Evolutionary conservation across 2,797 vertebrate genomes (phyloP).

Genomic region (Myripristis jacobus): DNA sequence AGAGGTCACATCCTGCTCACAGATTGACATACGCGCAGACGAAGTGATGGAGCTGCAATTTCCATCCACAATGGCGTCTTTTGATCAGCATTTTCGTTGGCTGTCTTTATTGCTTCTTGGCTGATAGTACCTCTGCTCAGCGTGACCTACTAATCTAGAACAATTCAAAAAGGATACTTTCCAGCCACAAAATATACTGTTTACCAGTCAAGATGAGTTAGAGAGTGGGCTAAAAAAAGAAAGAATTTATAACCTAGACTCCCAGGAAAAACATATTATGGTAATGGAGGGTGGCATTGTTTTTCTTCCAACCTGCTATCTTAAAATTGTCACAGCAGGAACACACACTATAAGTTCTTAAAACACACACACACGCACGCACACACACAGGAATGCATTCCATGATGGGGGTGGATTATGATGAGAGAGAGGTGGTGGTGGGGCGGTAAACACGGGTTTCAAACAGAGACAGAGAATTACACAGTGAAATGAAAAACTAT

Average conservation of each 20-base stretch:
- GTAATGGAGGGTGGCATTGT: not conserved
- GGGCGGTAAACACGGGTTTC: constrained; percentile 6
- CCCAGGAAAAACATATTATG: not conserved
- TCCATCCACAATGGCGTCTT: not conserved
- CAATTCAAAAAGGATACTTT: constrained; percentile 1
- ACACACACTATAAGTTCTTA: no score
- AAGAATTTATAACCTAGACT: not conserved
- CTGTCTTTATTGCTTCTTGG: not conserved
- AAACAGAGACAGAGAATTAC: constrained; percentile 4
- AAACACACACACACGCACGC: not conserved
- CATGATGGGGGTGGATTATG: no score
- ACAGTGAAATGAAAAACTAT: constrained; percentile 1
- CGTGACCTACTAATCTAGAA: not conserved
- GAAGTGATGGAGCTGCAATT: not conserved
- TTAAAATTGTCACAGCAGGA: not conserved
- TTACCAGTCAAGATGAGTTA: constrained; percentile 4
- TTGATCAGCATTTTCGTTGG: not conserved
- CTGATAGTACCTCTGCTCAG: not conserved
- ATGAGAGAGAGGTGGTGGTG: constrained; percentile 7
- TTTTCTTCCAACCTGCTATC: constrained; percentile 11
- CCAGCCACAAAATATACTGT: not conserved
- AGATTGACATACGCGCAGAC: not conserved
- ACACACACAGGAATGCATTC: not conserved
- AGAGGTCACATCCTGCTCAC: not conserved
- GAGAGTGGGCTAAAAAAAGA: not conserved